Base-by-base conservation (phyloP, 2,797 vertebrate genomes). In the Leptatherina wallacei region DNA sequence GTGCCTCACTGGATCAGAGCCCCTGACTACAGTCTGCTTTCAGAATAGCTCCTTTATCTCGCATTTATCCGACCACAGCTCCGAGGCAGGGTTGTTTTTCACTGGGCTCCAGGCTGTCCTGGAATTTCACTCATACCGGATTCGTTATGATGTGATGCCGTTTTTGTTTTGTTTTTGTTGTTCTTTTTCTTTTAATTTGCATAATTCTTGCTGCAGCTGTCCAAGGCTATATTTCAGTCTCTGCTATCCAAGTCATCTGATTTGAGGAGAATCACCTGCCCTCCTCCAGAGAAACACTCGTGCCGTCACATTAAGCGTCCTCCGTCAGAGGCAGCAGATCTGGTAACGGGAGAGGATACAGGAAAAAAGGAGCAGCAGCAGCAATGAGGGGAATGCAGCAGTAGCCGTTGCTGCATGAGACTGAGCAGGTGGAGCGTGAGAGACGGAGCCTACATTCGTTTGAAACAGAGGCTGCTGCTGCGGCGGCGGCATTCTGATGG, bases 11-110 rank as follows among this genome's bases (percentile, higher is more conserved):
- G 88, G 83, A 89, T 91, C 86, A 89, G 84, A 93, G 91, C 89
- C 85, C 90, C 87, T 83, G 89, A 85, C 89, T 87, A 91, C 88
- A 84, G 85, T 85, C 79, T 90, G 91, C 89, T 81, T 92, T 90
- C 78, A 89, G 89, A 91, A 83, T 86, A 88, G 82, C 88, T 82
- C 83, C 86, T 84, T 88, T 85, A 84, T 78, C 77, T 80, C 10
- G 73, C 83, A 32, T 87, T 78, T 65, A 54, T 84, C 81, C 86
- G 82, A 84, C 76, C 79, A 69, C 78, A 70, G 72, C 88, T 84
- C 80, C 71, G 59, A 86, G 76, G 67, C 78, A 49, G 84, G 82
- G 71, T 58, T 11, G 35, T 22, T 36, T 60, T 73, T 71, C 54
- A 18, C 68, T 2, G 59, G 74, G 30, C 56, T 85, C 75, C 61